Evolutionary conservation across 2,797 vertebrate genomes (phyloP).

Genomic region (Euthynnus affinis): DNA sequence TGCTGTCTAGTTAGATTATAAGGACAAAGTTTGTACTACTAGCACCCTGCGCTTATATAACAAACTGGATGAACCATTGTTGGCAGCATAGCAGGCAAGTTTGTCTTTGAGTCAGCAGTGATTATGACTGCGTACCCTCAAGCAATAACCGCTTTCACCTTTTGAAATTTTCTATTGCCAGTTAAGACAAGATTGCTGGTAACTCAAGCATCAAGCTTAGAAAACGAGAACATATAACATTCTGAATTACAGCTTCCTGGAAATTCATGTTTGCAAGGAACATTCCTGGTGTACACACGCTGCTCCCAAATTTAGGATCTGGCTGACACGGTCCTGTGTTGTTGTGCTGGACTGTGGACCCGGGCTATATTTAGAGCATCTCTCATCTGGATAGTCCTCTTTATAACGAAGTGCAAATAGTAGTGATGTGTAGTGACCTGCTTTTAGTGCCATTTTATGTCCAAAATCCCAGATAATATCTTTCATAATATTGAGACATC

Average conservation of each 20-base stretch:
- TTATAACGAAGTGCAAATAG: background rate
- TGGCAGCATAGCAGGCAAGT: background rate
- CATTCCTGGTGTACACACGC: constrained; percentile 7
- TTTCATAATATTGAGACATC: background rate
- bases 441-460: background rate
- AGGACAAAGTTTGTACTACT: background rate
- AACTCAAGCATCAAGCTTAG: background rate
- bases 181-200: no score
- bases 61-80: background rate
- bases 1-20: no score
- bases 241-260: background rate
- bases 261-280: background rate
- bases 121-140: background rate
- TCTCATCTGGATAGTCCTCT: background rate
- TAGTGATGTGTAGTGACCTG: background rate
- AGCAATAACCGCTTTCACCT: background rate
- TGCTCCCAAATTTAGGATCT: constrained; percentile 43
- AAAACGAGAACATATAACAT: background rate
- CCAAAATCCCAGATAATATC: no score
- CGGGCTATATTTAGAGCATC: constrained; percentile 29
- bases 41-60: background rate
- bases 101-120: background rate
- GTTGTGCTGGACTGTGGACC: constrained; percentile 17
- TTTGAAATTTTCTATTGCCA: background rate
- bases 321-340: constrained; percentile 27